Conservation (phyloP, 2,797 vertebrate genomes). For the Gastrophryne carolinensis region DNA sequence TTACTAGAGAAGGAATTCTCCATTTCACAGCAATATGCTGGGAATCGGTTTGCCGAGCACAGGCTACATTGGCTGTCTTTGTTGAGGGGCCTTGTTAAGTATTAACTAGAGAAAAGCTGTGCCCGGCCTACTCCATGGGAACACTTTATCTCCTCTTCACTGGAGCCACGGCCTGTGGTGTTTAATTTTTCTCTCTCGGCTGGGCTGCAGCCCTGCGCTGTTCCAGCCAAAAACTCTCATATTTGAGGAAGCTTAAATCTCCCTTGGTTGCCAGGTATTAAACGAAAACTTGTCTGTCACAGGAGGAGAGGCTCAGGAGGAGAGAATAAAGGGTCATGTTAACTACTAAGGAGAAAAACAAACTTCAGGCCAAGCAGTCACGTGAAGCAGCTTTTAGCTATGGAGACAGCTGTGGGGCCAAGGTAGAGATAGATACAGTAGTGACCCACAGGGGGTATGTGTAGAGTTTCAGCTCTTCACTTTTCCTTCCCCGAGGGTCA, state of each 20-base stretch:
- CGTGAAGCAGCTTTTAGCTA: slow-evolving; percentile 37
- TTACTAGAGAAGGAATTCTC: slow-evolving; percentile 58
- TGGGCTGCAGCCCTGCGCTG: slow-evolving; percentile 86
- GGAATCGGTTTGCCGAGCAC: slow-evolving; percentile 77
- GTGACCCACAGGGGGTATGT: slow-evolving; percentile 7
- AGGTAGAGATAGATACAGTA: slow-evolving; percentile 17
- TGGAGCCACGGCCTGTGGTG: slow-evolving; percentile 97
- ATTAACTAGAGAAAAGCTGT: slow-evolving; percentile 96
- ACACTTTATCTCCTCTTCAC: slow-evolving; percentile 77
- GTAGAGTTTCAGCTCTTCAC: background rate
- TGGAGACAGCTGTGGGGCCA: slow-evolving; percentile 30
- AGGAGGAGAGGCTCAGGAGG: slow-evolving; percentile 67
- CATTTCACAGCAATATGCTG: slow-evolving; percentile 65
- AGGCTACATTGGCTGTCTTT: slow-evolving; percentile 87
- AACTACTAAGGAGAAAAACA: slow-evolving; percentile 56
- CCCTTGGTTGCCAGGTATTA: slow-evolving; percentile 93
- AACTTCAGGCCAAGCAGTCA: slow-evolving; percentile 55
- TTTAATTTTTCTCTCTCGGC: slow-evolving; percentile 87
- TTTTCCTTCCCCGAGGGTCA: background rate
- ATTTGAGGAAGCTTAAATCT: slow-evolving; percentile 86
- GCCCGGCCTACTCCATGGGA: slow-evolving; percentile 78
- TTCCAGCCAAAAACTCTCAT: slow-evolving; percentile 89
- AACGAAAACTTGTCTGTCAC: slow-evolving; percentile 83
- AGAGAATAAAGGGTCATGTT: slow-evolving; percentile 60
- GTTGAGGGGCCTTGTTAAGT: slow-evolving; percentile 91